Evolutionary conservation across 2,797 vertebrate genomes (phyloP), one percentile per base, ranked within the genome.

Genomic region (Delichon dasypus): DNA sequence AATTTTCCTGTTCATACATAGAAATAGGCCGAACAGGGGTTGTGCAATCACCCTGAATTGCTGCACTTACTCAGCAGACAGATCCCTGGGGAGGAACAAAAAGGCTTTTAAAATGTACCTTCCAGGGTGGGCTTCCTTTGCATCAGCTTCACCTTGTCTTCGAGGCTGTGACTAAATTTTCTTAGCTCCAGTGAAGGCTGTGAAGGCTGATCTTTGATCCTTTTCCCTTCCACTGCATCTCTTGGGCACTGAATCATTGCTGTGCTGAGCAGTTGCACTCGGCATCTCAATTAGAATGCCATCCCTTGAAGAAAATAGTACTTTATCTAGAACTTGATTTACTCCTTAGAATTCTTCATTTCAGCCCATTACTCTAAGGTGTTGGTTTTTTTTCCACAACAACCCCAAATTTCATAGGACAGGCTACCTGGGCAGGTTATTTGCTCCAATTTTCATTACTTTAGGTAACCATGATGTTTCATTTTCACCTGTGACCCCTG

Each of bases 31-130:
- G 75, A 51, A 13, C 40, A 61, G 38, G 53, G 50, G 51, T 91
- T 88, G 91, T 90, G 79, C 94, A 95, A 42, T 84, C 89, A 90
- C 45, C 76, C 73, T 81, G 85, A 89, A 91, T 88, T 84, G 65
- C 70, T 90, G 76, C 54, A 54, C 57, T 93, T 86, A 50, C 8
- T 47, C 72, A 65, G 76, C 54, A 66, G 65, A 53, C 67, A 86
- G 26, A 30, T 87, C 51, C 64, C 87, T 67, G 3, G 32, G 84
- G 82, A 91, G 75, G 54, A 83, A 25, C 57, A 22, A 72, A 80
- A 72, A 77, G 67, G 62, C 34, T 90, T 92, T 86, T 47, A 13
- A 86, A 75, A 77, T 34, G 34, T 40, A 6, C 50, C 22, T 95
- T 61, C 11, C 61, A 58, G 75, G 61, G 50, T 50, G 85, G 50